These are phyloP conservation scores for Paramormyrops hopkinsi DNA, from an alignment of 2,797 vertebrate species.

Conservation along the genomic window DNA sequence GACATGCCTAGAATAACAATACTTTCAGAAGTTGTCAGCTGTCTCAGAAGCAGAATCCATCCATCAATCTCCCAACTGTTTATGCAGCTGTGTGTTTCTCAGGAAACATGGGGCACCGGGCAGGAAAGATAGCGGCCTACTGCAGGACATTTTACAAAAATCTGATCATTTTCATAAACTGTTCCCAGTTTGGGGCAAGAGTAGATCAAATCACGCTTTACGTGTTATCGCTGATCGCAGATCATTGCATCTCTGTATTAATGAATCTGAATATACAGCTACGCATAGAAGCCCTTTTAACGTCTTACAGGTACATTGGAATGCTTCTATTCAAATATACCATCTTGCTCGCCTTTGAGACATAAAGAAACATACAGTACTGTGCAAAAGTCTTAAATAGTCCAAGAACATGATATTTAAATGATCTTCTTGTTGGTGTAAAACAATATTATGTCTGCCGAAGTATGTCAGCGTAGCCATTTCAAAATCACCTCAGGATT, in stretches of 20 bases:
- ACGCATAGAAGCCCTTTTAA: not conserved
- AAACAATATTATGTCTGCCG: not conserved
- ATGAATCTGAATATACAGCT: not conserved
- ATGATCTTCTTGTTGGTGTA: not conserved
- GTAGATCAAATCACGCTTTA: not conserved
- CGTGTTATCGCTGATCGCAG: not conserved
- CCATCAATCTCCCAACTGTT: not conserved
- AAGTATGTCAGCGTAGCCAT: not conserved
- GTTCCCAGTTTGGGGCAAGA: not conserved
- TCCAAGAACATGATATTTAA: not conserved
- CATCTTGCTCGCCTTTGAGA: not conserved
- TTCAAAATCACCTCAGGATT: not conserved
- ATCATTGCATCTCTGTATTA: not conserved
- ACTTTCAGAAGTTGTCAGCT: not conserved
- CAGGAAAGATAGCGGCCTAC: not conserved
- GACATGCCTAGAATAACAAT: not conserved
- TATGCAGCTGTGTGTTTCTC: not conserved
- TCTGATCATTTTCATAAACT: not conserved
- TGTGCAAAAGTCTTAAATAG: not conserved
- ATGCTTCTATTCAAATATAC: not conserved
- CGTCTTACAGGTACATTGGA: not conserved
- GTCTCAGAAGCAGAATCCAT: not conserved
- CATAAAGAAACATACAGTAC: not conserved
- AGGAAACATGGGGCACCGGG: not conserved
- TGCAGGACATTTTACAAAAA: not conserved